Conservation (phyloP, 2,797 vertebrate species). For the Benthosema pterotum region DNA sequence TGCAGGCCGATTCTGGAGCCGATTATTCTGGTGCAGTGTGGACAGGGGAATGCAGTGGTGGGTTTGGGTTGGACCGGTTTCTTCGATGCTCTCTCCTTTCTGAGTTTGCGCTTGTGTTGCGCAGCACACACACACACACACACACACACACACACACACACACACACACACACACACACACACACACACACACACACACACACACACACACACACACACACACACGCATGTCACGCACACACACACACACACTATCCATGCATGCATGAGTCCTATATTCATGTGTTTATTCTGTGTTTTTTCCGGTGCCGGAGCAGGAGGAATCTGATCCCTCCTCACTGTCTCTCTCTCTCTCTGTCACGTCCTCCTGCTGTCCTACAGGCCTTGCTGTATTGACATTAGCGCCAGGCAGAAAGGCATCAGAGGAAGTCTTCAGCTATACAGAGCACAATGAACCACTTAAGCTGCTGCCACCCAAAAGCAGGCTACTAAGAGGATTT, state of each 20-base stretch:
- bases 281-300: neutral
- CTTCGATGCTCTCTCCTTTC: too few species aligned
- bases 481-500: conserved; percentile 83
- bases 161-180: neutral
- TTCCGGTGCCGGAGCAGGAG: neutral
- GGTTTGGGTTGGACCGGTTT: too few species aligned
- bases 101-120: too few species aligned
- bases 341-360: conserved; percentile 33
- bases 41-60: too few species aligned
- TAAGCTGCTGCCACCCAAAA: conserved; percentile 81
- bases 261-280: neutral
- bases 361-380: conserved; percentile 53
- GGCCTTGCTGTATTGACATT: conserved; percentile 74
- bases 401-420: conserved; percentile 71
- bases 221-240: neutral
- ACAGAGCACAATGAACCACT: conserved; percentile 76
- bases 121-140: too few species aligned
- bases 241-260: conserved; percentile 2
- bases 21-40: too few species aligned
- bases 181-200: conserved; percentile 2
- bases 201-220: conserved; percentile 1
- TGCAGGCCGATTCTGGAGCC: too few species aligned
- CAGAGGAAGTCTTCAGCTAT: conserved; percentile 77
- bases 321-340: conserved; percentile 27
- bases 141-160: conserved; percentile 1